Evolutionary conservation across 1,140 invertebrate species (phyloP).

Genomic region (Mactra quadrangularis): DNA sequence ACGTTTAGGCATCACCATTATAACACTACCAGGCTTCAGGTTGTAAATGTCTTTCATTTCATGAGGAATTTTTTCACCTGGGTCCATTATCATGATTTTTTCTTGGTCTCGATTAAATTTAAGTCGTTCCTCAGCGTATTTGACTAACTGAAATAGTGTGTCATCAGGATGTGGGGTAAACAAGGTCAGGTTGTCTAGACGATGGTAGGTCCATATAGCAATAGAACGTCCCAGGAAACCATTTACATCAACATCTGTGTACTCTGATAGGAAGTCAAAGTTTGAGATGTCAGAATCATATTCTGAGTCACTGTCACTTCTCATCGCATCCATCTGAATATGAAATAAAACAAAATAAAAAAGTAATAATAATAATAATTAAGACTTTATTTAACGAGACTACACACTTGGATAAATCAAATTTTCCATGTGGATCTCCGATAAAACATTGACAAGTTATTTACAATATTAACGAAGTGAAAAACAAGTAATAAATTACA

Average conservation of each 20-base stretch:
- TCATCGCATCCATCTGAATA: slow-evolving; percentile 46
- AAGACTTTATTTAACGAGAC: no score
- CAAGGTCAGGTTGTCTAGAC: slow-evolving; percentile 89
- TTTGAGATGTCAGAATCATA: slow-evolving; percentile 55
- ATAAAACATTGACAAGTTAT: no score
- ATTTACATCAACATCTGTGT: slow-evolving; percentile 63
- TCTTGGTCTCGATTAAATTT: slow-evolving; percentile 68
- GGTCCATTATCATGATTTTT: slow-evolving; percentile 70
- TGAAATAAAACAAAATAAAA: no score
- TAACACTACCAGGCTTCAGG: slow-evolving; percentile 66
- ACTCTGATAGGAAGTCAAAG: slow-evolving; percentile 55
- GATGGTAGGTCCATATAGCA: slow-evolving; percentile 96
- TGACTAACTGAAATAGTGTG: slow-evolving; percentile 65
- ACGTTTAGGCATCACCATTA: slow-evolving; percentile 73
- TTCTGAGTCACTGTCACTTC: slow-evolving; percentile 56
- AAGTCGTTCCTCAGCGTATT: slow-evolving; percentile 71
- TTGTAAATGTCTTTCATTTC: slow-evolving; percentile 68
- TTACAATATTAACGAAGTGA: no score
- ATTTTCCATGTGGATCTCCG: no score
- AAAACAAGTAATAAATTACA: no score
- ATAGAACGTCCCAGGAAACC: slow-evolving; percentile 76
- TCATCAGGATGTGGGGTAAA: slow-evolving; percentile 85
- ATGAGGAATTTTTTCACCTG: slow-evolving; percentile 63
- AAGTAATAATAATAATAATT: no score
- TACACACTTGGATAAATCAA: no score